Conservation (phyloP, 2,888 invertebrate species). For the Ornithoptera priamus region DNA sequence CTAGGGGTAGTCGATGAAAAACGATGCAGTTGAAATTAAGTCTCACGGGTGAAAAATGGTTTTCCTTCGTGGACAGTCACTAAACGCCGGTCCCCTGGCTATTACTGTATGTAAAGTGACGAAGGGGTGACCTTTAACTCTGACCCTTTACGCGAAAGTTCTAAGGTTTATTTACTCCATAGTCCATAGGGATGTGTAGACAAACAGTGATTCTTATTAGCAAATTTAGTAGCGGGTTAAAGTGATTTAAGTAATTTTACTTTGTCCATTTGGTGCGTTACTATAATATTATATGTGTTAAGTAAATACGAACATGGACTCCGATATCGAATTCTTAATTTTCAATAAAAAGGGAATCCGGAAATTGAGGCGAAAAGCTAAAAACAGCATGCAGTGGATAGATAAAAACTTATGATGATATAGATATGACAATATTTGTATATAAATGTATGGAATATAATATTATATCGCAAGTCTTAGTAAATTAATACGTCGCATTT, state of each 20-base stretch:
- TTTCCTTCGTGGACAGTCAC: conserved; percentile 50
- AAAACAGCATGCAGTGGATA: no score
- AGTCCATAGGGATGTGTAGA: not conserved
- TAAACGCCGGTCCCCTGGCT: conserved; percentile 36
- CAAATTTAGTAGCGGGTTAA: no score
- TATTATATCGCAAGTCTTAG: no score
- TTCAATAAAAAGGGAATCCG: no score
- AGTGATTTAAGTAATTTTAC: not conserved
- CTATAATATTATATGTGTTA: not conserved
- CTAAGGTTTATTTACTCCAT: conserved; percentile 1
- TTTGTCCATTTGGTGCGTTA: not conserved
- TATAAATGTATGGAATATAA: no score
- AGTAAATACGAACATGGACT: no score
- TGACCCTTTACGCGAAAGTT: conserved; percentile 14
- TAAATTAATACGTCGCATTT: no score
- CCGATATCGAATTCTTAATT: no score
- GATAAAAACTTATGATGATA: no score
- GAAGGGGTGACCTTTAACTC: conserved; percentile 27
- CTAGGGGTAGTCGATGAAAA: conserved; percentile 65
- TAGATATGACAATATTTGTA: no score
- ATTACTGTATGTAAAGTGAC: conserved; percentile 38
- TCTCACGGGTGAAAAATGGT: conserved; percentile 71
- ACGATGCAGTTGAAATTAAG: conserved; percentile 71
- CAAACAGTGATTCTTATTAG: conserved; percentile 3
- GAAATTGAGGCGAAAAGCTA: no score